Conservation (phyloP, 2,888 invertebrate species). For the Erebia aethiops region DNA sequence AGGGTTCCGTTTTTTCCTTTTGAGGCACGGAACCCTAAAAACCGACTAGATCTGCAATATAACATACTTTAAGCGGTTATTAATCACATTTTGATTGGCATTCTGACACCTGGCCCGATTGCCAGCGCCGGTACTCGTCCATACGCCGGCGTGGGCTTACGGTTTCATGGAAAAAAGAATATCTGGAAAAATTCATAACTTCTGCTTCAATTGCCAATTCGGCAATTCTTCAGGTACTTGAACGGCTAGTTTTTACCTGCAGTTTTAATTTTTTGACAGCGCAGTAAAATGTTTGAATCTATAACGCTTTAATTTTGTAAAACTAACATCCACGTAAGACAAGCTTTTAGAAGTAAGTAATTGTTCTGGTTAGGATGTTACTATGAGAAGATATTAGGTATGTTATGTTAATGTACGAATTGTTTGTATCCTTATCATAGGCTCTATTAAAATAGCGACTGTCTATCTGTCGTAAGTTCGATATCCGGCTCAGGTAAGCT, state of each 20-base stretch:
- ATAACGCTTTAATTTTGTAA: not conserved
- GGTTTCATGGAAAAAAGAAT: conserved; percentile 4
- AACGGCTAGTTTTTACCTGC: conserved; percentile 9
- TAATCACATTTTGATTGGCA: conserved; percentile 30
- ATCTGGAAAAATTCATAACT: conserved; percentile 2
- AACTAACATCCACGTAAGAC: too few relatives aligned
- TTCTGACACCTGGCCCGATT: conserved; percentile 19
- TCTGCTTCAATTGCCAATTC: not conserved
- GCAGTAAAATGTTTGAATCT: not conserved
- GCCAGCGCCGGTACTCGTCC: conserved; percentile 17
- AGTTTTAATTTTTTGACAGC: not conserved
- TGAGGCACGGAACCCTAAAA: too few relatives aligned
- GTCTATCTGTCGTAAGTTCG: too few relatives aligned
- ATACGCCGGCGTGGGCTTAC: conserved; percentile 13
- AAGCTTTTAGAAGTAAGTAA: too few relatives aligned
- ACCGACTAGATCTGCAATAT: conserved; percentile 16
- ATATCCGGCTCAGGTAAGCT: too few relatives aligned
- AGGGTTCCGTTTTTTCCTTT: too few relatives aligned
- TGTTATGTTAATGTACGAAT: too few relatives aligned
- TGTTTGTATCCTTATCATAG: too few relatives aligned
- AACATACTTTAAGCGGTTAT: conserved; percentile 15
- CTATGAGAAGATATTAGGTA: too few relatives aligned
- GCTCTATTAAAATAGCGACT: too few relatives aligned
- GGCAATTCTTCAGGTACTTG: too few relatives aligned
- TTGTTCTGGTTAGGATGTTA: too few relatives aligned